Evolutionary conservation across 30 jellyfish, hydroid and myxozoan species (phyloP).

Genomic region (Cassiopea andromeda): DNA sequence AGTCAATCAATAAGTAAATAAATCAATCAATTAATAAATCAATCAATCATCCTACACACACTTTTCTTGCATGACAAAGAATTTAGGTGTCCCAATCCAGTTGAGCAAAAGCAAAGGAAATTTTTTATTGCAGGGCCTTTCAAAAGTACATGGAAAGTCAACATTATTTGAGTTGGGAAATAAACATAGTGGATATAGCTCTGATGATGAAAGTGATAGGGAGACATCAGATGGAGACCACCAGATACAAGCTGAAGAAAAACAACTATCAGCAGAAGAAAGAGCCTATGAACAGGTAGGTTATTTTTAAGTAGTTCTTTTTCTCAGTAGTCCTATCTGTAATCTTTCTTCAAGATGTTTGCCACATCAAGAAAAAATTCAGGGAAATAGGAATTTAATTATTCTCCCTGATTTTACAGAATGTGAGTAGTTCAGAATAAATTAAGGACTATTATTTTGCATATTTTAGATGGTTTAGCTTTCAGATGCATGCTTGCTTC

Average conservation of each 20-base stretch:
- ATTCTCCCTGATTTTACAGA: no score
- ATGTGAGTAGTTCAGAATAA: no score
- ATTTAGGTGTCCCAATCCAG: no score
- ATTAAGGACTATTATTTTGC: no score
- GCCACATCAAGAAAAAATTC: no score
- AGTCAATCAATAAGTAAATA: neutral
- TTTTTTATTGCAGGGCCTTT: neutral
- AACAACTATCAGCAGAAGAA: slow-evolving; percentile 60
- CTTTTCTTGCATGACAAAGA: no score
- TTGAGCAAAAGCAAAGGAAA: neutral
- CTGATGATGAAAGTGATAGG: slow-evolving; percentile 61
- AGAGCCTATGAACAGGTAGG: slow-evolving; percentile 49
- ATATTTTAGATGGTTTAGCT: no score
- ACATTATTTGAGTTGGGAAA: neutral
- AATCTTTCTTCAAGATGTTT: neutral
- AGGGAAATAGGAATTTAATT: no score
- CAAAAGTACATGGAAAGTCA: neutral
- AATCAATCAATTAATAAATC: neutral
- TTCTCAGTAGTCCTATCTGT: neutral
- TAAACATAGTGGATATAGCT: slow-evolving; percentile 47
- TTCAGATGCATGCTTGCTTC: no score
- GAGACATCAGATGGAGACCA: slow-evolving; percentile 71
- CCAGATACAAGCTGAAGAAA: slow-evolving; percentile 46
- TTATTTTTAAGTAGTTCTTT: neutral
- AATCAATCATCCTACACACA: neutral